Base-by-base conservation (phyloP, 2,888 invertebrate species). In the Cheilosia urbana region DNA sequence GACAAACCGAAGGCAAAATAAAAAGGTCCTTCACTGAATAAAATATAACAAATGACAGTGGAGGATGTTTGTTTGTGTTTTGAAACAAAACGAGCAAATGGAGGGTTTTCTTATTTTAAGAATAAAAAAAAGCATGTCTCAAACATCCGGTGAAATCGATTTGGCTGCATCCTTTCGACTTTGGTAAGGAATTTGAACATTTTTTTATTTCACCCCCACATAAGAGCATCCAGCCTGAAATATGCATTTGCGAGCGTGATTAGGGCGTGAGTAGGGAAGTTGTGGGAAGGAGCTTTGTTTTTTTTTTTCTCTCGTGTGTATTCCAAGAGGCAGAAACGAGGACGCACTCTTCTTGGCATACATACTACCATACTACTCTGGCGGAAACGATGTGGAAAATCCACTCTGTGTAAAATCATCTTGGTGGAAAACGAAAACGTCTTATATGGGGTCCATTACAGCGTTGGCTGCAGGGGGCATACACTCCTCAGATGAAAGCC, bases 361-460 rank as follows among this genome's bases (percentile, higher is more conserved):
- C 63, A 51, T 66, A 45, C 24, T 13, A 27, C 24, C 24, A 24
- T 24, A 24, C 2, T 24, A 27, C 15, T 24, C 34, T 21, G 2
- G 42, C 19, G 51, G 62, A 62, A 53, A 24, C 72, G 76, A 85
- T 80, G 80, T 57, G 72, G 80, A 77, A 85, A 85, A 85, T 81
- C 81, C 76, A 72, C 76, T 81, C 55, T 76, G 30, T 76, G 71
- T 53, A 80, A 80, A 80, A 51, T 68, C 84, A 80, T 80, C 71
- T 71, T 66, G 72, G 84, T 76, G 84, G 84, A 85, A 80, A 85
- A 85, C 75, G 80, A 80, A 80, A 85, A 80, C 75, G 80, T 80
- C 66, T 75, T 75, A 47, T 62, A 49, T 60, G 76, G 65, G 65
- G 80, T 76, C 71, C 85, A 77, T 81, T 85, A 85, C 80, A 68